phyloP scores from a whole-genome alignment of 2,797 vertebrate species.

The Telmatherina bonti region DNA sequence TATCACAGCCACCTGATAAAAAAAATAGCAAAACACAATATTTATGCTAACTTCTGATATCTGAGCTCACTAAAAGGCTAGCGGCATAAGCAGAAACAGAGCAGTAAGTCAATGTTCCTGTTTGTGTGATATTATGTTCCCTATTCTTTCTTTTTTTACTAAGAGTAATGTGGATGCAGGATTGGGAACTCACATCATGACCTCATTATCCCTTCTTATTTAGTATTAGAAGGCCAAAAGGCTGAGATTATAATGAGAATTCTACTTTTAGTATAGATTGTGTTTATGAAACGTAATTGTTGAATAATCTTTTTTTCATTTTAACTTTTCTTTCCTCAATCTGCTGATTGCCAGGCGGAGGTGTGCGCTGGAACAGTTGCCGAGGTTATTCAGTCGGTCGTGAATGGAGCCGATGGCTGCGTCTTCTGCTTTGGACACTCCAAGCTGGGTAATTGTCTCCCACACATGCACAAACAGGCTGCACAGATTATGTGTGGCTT shows the following conservation, averaged over 20 bases:
- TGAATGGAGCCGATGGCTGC: slow-evolving; percentile 97
- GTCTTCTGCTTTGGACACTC: slow-evolving; percentile 99
- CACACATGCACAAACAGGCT: slow-evolving; percentile 30
- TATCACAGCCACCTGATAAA: too few species aligned
- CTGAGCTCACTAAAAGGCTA: background rate
- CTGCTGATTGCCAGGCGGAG: slow-evolving; percentile 87
- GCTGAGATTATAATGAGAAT: background rate
- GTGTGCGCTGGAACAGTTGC: slow-evolving; percentile 97
- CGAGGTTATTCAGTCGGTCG: slow-evolving; percentile 98
- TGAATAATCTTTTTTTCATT: background rate
- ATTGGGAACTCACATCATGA: background rate
- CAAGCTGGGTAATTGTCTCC: slow-evolving; percentile 88
- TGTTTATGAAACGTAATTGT: background rate
- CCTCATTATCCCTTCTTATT: background rate
- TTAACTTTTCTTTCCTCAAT: slow-evolving; percentile 9
- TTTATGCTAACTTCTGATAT: too few species aligned
- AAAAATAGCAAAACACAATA: too few species aligned
- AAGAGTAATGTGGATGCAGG: background rate
- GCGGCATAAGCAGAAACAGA: too few species aligned
- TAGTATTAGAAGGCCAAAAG: background rate
- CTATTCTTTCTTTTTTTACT: background rate
- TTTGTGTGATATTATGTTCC: background rate
- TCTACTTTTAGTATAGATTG: background rate
- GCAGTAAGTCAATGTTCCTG: background rate
- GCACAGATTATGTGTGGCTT: slow-evolving; percentile 36